Evolutionary conservation across 2,113 vertebrate species (phyloP).

Genomic region (Grantiella picta): DNA sequence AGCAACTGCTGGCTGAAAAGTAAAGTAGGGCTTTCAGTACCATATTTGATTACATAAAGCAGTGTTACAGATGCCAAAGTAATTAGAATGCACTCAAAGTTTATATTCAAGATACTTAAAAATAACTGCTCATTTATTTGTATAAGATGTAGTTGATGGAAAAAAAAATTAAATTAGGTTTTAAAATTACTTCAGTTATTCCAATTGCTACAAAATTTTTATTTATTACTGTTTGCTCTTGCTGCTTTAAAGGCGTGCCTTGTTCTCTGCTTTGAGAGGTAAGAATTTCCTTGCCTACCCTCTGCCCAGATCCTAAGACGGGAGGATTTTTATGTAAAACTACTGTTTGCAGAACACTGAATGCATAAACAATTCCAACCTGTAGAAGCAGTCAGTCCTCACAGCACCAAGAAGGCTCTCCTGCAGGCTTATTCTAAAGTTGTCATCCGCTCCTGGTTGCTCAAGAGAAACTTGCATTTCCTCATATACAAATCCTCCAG

Average conservation of each 20-base stretch:
- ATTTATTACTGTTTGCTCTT: not conserved
- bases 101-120: not conserved
- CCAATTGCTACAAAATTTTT: not conserved
- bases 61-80: not conserved
- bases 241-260: not conserved
- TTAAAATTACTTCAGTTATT: not conserved
- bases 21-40: not conserved
- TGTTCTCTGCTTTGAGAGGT: not conserved
- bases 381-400: accelerated
- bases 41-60: slow-evolving; percentile 17
- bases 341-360: not conserved
- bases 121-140: slow-evolving; percentile 9
- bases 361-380: not conserved
- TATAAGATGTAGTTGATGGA: not conserved
- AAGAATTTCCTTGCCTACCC: not conserved
- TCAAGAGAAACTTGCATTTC: not conserved
- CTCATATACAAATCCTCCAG: not conserved
- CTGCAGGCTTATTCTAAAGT: not conserved
- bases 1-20: not conserved
- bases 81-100: not conserved
- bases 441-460: not conserved
- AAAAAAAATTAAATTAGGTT: not conserved
- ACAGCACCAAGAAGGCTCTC: not conserved
- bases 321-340: not conserved
- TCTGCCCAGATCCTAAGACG: not conserved